These are phyloP conservation scores for Callopanchax toddi DNA, from an alignment of 2,113 vertebrate species.

Conservation along the genomic window DNA sequence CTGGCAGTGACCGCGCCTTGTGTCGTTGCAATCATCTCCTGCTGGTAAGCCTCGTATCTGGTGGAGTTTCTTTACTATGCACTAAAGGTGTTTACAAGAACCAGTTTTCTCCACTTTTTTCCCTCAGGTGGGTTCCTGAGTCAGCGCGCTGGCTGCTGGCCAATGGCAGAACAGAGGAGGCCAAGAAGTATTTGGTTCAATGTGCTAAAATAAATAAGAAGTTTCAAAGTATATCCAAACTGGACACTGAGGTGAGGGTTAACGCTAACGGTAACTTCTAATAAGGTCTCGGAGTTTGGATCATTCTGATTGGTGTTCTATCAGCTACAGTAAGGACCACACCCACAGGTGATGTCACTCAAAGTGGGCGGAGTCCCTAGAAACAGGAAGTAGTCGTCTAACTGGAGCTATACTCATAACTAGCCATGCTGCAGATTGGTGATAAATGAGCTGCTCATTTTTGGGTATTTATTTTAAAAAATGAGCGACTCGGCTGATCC, in stretches of 20 bases:
- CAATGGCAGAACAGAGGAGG: slow-evolving; percentile 58
- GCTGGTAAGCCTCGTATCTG: slow-evolving; percentile 80
- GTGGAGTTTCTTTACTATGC: not conserved
- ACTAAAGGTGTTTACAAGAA: not conserved
- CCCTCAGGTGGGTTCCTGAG: slow-evolving; percentile 74
- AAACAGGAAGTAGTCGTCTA: too few relatives aligned
- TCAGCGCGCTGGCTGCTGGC: slow-evolving; percentile 72
- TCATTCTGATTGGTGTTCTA: too few relatives aligned
- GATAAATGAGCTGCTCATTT: too few relatives aligned
- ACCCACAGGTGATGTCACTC: too few relatives aligned
- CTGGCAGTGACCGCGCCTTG: slow-evolving; percentile 82
- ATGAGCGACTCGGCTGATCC: too few relatives aligned
- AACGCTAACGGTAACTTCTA: too few relatives aligned
- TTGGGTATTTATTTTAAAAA: too few relatives aligned
- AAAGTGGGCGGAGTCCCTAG: too few relatives aligned
- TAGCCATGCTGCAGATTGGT: too few relatives aligned
- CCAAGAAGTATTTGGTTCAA: slow-evolving; percentile 53
- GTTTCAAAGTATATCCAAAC: not conserved
- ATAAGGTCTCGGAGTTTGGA: too few relatives aligned
- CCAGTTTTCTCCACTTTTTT: not conserved
- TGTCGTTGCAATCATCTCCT: slow-evolving; percentile 73
- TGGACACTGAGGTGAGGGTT: slow-evolving; percentile 55
- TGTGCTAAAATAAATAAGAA: slow-evolving; percentile 66
- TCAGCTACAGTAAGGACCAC: too few relatives aligned
- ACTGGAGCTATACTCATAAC: too few relatives aligned